phyloP scores from a whole-genome alignment of 2,797 vertebrate genomes.

The Morus bassanus region DNA sequence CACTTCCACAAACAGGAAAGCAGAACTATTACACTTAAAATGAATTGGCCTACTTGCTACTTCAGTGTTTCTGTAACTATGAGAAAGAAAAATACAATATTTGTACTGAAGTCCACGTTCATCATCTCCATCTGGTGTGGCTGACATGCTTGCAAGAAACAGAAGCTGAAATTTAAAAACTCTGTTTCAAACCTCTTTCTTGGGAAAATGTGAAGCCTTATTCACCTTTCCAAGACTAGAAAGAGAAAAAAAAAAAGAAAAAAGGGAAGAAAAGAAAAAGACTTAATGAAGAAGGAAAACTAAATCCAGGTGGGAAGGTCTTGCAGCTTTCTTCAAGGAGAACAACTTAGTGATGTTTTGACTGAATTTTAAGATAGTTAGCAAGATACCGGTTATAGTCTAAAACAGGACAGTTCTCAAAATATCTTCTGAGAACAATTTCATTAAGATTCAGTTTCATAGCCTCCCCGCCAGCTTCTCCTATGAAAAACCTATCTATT shows the following conservation, averaged over 20 bases:
- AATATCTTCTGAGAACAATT: not conserved
- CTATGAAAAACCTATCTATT: not conserved
- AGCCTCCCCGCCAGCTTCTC: not conserved
- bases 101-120: not conserved
- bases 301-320: not conserved
- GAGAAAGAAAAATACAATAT: not conserved
- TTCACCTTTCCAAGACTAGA: not conserved
- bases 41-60: not conserved
- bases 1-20: not conserved
- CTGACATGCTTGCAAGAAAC: not conserved
- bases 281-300: not conserved
- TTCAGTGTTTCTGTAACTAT: not conserved
- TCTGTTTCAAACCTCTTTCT: not conserved
- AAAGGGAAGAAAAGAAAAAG: accelerated
- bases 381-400: not conserved
- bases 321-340: not conserved
- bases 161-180: not conserved
- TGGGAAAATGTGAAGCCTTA: not conserved
- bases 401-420: not conserved
- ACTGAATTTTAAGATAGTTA: not conserved
- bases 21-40: not conserved
- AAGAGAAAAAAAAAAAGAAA: not conserved
- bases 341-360: not conserved
- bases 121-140: not conserved
- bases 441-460: not conserved